Conservation (phyloP, 2,113 vertebrate genomes). For the Oncorhynchus tshawytscha region DNA sequence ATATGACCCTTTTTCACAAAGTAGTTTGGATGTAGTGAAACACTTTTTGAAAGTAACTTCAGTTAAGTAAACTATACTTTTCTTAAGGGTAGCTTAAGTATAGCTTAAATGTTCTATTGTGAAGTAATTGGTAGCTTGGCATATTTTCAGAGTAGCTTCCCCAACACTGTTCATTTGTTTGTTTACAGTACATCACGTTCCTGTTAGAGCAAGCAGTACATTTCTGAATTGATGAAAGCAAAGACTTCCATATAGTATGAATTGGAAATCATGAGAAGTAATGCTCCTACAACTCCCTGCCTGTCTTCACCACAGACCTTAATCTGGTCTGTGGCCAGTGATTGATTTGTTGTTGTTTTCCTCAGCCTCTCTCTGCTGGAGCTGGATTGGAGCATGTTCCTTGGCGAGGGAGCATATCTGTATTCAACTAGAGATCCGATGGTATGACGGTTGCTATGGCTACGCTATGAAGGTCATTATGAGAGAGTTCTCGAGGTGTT, state of each 20-base stretch:
- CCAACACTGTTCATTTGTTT: background rate
- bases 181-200: background rate
- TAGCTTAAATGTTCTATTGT: no score
- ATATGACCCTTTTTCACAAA: no score
- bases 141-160: no score
- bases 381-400: background rate
- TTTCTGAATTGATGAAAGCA: background rate
- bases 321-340: background rate
- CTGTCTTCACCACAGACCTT: background rate
- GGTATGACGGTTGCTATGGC: slow-evolving; percentile 55
- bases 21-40: no score
- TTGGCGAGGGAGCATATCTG: slow-evolving; percentile 3
- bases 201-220: background rate
- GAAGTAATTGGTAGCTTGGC: no score
- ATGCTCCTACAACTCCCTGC: background rate
- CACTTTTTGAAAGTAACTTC: no score
- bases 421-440: slow-evolving; percentile 29
- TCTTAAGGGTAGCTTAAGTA: no score
- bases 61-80: no score
- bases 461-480: slow-evolving; percentile 51
- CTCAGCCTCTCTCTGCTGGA: no score
- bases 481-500: slow-evolving; percentile 19
- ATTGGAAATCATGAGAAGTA: background rate
- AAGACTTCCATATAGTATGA: background rate
- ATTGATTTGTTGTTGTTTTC: slow-evolving; percentile 2